Evolutionary conservation across 2,113 vertebrate genomes (phyloP).

Genomic region (Herpailurus yagouaroundi): DNA sequence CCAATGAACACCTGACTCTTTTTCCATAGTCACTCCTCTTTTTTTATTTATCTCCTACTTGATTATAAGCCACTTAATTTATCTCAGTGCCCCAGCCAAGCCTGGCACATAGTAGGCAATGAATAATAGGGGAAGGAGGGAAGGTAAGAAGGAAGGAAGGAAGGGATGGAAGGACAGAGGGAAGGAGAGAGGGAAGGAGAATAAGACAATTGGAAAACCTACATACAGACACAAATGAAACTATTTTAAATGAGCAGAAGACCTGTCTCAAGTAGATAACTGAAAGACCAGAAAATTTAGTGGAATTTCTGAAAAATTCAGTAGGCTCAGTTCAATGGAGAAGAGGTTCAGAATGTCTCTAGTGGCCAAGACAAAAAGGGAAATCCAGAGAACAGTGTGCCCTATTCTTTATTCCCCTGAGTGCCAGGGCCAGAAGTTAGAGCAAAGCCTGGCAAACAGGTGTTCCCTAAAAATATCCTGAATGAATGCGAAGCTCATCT

Average conservation of each 20-base stretch:
- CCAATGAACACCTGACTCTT: background rate
- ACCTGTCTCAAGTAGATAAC: background rate
- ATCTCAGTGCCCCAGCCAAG: background rate
- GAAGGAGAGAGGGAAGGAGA: background rate
- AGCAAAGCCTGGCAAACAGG: background rate
- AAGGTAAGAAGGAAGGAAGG: rapidly evolving
- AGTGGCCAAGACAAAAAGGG: background rate
- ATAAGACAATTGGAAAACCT: background rate
- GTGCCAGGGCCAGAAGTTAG: background rate
- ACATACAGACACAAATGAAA: background rate
- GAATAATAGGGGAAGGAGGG: background rate
- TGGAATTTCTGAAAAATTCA: background rate
- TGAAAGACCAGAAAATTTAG: background rate
- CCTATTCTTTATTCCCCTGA: background rate
- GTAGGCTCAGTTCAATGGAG: background rate
- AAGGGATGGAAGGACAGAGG: too few species aligned
- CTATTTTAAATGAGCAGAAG: background rate
- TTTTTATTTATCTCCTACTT: background rate
- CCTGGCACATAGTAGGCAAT: background rate
- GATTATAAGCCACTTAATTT: background rate
- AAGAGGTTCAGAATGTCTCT: background rate
- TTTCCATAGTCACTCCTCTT: background rate
- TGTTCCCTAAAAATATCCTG: background rate
- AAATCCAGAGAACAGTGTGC: background rate
- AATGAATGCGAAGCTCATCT: background rate